Evolutionary conservation across 1,140 invertebrate genomes (phyloP).

Genomic region (Calephelis nemesis): DNA sequence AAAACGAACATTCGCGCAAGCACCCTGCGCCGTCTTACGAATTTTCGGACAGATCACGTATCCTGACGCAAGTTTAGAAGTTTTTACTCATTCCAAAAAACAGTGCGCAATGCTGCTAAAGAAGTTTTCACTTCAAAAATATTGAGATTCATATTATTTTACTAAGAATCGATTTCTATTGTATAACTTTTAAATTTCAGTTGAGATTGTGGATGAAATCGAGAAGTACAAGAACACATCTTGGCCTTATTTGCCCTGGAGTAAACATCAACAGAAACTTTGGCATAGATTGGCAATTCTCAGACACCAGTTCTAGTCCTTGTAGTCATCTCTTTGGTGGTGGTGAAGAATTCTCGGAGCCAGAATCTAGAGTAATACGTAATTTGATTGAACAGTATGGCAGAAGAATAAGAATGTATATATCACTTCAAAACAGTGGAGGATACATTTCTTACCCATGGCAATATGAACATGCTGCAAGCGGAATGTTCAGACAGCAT

Average conservation of each 20-base stretch:
- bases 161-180: too few relatives aligned
- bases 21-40: too few relatives aligned
- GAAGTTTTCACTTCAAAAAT: too few relatives aligned
- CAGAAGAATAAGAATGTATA: conserved; percentile 41
- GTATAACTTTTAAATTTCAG: conserved; percentile 38
- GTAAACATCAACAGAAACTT: conserved; percentile 65
- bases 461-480: conserved; percentile 60
- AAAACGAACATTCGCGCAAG: too few relatives aligned
- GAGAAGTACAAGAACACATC: conserved; percentile 42
- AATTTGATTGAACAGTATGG: conserved; percentile 40
- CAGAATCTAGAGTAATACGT: conserved; percentile 44
- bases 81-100: too few relatives aligned
- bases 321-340: conserved; percentile 59
- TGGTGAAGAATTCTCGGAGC: conserved; percentile 49
- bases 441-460: conserved; percentile 58
- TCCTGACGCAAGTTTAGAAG: too few relatives aligned
- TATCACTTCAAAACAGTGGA: conserved; percentile 60
- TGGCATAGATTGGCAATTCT: conserved; percentile 50
- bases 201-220: conserved; percentile 54
- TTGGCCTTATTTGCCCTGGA: conserved; percentile 56
- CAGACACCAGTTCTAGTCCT: conserved; percentile 57
- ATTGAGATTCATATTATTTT: too few relatives aligned
- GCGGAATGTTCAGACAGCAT: conserved; percentile 57
- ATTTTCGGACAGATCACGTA: too few relatives aligned
- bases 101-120: too few relatives aligned